Base-by-base conservation (phyloP, 1,140 invertebrate genomes). In the Glossosoma conforme region DNA sequence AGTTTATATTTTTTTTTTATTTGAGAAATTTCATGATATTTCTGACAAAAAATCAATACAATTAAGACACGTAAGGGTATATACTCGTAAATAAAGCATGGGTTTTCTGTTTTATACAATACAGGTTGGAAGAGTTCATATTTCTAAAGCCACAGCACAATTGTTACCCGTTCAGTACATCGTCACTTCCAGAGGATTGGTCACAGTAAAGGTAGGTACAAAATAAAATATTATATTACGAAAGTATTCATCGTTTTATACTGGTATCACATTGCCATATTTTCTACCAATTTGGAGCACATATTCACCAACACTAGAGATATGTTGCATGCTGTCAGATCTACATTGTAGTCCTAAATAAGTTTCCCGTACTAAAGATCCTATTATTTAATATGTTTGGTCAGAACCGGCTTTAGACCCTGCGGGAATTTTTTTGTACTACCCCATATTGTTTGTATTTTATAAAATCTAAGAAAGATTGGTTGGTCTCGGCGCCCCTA, bases 151-250 rank as follows among this genome's bases (percentile, higher is more conserved):
- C 36, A 69, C 69, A 3, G 66, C 68, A 5, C 52, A 62, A 1
- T 66, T 67, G 38, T 61, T 72, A 9, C 44, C 56, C 2, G 38
- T 70, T 50, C 73, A 74, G 20, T 90, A 87, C 62, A 65, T 68
- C 19, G 63, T 83, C 5, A 74, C 79, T 65, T 78, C 81, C 32
- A 76, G 87, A 50, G 87, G 87, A 42, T 61, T 75, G 4, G 78
- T 88, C n/a, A 71, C 72, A 44, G 81, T 90, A 32, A 90, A 91
- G 77, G 87, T 88, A 69, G 60, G 35, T 36, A 38, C 44, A 52
- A n/a, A 13, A 33, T 36, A 17, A 2, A 18, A 43, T 22, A 37
- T 47, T 44, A 38, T 2, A 38, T 17, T 3, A 11, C 11, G 2
- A 19, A 4, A 3, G 19, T 18, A 17, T 3, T 17, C 3, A 17